Percentiles rank a stretch among this genome's conserved stretches.
Conservation (phyloP, 2,888 invertebrate genomes). For the Vanessa cardui region DNA sequence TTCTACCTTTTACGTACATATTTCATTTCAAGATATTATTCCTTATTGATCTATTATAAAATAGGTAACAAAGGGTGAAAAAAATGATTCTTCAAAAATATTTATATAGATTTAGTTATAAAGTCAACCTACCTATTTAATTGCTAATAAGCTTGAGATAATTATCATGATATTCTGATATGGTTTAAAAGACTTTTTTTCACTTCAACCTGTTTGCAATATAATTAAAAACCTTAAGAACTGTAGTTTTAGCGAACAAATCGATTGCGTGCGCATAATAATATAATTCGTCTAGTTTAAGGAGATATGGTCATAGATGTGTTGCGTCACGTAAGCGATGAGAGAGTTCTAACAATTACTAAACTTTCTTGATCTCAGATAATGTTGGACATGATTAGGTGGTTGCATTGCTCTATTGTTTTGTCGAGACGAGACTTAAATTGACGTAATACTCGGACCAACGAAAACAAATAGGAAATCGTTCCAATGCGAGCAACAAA, state of each 20-base stretch:
- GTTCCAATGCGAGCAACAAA: neutral
- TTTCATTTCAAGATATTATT: no score
- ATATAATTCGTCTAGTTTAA: constrained; percentile 42
- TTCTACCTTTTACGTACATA: no score
- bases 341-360: constrained; percentile 41
- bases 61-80: no score
- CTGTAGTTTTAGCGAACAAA: constrained; percentile 28
- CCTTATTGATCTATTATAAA: no score
- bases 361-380: constrained; percentile 43
- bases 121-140: no score
- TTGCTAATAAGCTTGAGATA: no score
- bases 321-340: constrained; percentile 41
- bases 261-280: constrained; percentile 41
- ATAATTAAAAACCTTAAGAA: constrained; percentile 10
- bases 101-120: no score
- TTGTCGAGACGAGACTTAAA: constrained; percentile 10
- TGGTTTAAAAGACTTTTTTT: neutral
- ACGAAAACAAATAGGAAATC: constrained; percentile 11
- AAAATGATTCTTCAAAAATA: no score
- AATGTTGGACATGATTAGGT: constrained; percentile 26
- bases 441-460: constrained; percentile 17
- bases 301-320: constrained; percentile 35
- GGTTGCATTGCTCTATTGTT: constrained; percentile 21
- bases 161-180: neutral
- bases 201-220: neutral